These are phyloP conservation scores for Cryptomyrus ogoouensis DNA, from an alignment of 2,113 vertebrate genomes.

Conservation along the genomic window DNA sequence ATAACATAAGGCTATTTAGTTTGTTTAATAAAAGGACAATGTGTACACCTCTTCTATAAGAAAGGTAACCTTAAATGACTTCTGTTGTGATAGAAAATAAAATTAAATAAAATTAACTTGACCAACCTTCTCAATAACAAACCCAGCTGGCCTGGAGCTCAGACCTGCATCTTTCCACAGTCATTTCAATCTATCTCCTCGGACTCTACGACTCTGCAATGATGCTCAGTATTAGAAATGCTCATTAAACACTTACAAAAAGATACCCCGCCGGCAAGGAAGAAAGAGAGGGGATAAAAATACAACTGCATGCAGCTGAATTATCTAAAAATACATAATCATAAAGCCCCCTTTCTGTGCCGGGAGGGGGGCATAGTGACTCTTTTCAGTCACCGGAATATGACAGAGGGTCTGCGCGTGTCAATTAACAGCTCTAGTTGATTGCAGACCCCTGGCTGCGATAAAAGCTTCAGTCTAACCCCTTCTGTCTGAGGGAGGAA, in stretches of 20 bases:
- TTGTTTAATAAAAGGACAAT: too few species aligned
- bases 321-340: not conserved
- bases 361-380: not conserved
- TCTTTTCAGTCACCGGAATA: not conserved
- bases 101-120: too few species aligned
- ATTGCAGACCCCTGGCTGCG: conserved; percentile 38
- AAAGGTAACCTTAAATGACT: too few species aligned
- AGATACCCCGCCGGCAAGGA: conserved; percentile 21
- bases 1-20: too few species aligned
- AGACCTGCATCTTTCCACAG: not conserved
- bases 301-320: not conserved
- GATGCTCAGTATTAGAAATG: not conserved
- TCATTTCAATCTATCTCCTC: not conserved
- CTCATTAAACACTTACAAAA: conserved; percentile 34
- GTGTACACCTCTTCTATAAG: too few species aligned
- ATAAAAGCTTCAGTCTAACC: conserved; percentile 38
- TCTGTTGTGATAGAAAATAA: too few species aligned
- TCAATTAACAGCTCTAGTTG: conserved; percentile 30
- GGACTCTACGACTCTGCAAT: not conserved
- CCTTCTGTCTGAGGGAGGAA: conserved; percentile 34
- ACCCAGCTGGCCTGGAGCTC: not conserved
- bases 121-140: not conserved
- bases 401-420: not conserved
- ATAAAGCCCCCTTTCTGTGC: not conserved
- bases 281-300: conserved; percentile 21